A percentile compares a stretch with the other conserved stretches of the same genome.
These are phyloP conservation scores for Nebria brevicollis DNA, from an alignment of 2,888 invertebrate species.

Conservation along the genomic window DNA sequence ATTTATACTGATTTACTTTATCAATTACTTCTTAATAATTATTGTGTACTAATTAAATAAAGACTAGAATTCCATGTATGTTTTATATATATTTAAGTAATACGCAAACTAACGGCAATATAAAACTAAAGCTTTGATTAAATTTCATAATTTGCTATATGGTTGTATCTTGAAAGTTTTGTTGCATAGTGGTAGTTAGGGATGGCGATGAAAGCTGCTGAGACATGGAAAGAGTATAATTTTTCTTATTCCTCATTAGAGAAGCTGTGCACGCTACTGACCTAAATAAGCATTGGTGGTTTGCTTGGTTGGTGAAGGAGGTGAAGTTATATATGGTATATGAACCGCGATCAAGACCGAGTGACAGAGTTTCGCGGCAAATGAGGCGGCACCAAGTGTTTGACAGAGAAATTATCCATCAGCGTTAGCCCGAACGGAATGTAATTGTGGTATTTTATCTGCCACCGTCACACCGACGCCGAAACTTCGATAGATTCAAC, in stretches of 20 bases:
- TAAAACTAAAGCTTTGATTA: no score
- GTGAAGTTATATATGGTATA: constrained; percentile 4
- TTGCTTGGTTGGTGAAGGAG: background rate
- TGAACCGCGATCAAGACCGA: constrained; percentile 8
- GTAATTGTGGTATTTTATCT: constrained; percentile 22
- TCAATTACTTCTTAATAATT: no score
- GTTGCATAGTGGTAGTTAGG: no score
- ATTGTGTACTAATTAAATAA: no score
- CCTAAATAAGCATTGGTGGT: constrained; percentile 36
- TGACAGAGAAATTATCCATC: constrained; percentile 34
- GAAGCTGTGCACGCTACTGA: constrained; percentile 42
- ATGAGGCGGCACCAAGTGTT: constrained; percentile 15
- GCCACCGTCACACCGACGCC: constrained; percentile 7
- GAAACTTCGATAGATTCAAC: background rate
- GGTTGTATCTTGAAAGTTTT: no score
- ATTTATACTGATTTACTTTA: background rate
- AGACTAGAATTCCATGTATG: no score
- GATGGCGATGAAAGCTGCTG: no score
- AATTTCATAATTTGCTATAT: no score
- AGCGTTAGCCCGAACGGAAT: constrained; percentile 17
- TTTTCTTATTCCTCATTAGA: constrained; percentile 39
- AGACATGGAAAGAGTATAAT: constrained; percentile 14
- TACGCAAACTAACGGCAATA: no score
- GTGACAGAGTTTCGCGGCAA: constrained; percentile 19
- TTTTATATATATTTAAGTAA: no score